Base-by-base conservation (phyloP, 1,140 invertebrate genomes). In the Ladona fulva region DNA sequence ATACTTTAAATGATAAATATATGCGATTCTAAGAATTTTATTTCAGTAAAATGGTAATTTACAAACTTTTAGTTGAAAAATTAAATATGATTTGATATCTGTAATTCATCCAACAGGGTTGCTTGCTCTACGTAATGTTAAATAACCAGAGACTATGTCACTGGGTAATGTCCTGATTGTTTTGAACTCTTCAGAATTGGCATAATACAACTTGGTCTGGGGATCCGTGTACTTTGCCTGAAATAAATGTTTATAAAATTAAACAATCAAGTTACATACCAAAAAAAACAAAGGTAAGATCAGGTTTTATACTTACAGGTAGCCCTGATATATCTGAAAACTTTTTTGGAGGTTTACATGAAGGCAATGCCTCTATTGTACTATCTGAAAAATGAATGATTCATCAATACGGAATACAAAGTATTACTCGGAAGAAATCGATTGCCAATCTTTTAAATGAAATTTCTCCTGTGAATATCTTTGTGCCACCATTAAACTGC, bases 291-390 rank as follows among this genome's bases (percentile, higher is more conserved):
- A 42, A n/a, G 44, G 24, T 74, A 74, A 44, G 19, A 29, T n/a
- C 0, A 14, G 24, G 29, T 42, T 37, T 52, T 42, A 75, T 24
- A 75, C 16, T 59, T 42, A 75, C 25, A 78, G 25, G 24, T 76
- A 97, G 83, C 0, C 95, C 95, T 80, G 94, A 96, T 77, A 97
- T 92, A 83, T 97, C 96, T 0, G 95, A 97, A 85, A 97, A 97
- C 82, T 97, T 97, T 83, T 96, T 96, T 1, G 93, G 90, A 25
- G 95, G 96, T 84, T 91, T 92, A 81, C 96, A 95, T 78, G 94
- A 94, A 52, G 95, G 95, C 24, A 95, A 95, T 42, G 94, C 94
- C 86, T 96, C 95, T 79, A 97, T 93, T 66, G 90, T 91, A 82
- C 91, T 92, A 85, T 94, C 92, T 94, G 82, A 77, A 88, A 89